Percentiles rank a stretch among this genome's conserved stretches.
These are phyloP conservation scores for Pitangus sulphuratus DNA, from an alignment of 2,797 vertebrate species.

Conservation along the genomic window DNA sequence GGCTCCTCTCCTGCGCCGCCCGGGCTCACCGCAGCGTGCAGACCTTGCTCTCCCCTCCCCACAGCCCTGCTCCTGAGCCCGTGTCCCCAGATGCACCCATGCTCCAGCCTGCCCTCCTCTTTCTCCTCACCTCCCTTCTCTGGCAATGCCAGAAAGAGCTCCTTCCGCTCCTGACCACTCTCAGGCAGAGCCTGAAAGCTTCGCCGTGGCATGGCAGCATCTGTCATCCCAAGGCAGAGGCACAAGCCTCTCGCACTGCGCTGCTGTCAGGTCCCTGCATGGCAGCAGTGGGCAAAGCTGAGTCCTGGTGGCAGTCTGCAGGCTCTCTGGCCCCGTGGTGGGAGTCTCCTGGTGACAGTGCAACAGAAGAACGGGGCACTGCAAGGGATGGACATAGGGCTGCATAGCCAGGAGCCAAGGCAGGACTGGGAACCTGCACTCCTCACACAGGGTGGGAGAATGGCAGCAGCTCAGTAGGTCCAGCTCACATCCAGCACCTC, in stretches of 20 bases:
- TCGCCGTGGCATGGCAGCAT: fast-evolving
- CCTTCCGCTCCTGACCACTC: fast-evolving
- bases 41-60: background rate
- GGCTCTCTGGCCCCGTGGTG: fast-evolving
- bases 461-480: background rate
- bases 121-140: background rate
- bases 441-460: fast-evolving
- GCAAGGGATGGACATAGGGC: fast-evolving
- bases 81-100: background rate
- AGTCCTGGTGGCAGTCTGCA: background rate
- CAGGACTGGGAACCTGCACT: background rate
- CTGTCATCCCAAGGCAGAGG: conserved; percentile 1
- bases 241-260: background rate
- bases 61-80: background rate
- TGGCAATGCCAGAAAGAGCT: background rate
- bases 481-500: background rate
- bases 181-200: background rate
- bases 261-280: background rate
- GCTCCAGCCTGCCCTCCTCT: background rate
- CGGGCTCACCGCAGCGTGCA: fast-evolving
- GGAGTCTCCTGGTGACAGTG: background rate
- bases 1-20: background rate
- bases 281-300: background rate
- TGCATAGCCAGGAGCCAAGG: background rate
- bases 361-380: background rate